These are phyloP conservation scores for Poecilia wingei DNA, from an alignment of 2,797 vertebrate species.

Conservation along the genomic window DNA sequence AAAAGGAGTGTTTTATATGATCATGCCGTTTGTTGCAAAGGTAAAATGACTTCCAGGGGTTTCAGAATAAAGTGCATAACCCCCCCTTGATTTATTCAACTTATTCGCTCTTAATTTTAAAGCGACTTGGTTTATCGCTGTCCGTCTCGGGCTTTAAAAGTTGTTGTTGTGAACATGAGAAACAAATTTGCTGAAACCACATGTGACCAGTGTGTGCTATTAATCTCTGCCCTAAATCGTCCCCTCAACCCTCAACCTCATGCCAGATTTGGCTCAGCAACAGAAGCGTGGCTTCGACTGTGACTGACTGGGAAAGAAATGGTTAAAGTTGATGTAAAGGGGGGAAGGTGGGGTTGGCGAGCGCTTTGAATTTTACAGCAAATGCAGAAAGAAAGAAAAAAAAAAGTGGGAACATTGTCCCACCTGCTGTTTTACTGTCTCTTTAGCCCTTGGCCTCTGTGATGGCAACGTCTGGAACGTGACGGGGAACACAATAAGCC, in stretches of 20 bases:
- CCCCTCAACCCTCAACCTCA: not conserved
- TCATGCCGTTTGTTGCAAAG: not conserved
- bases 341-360: not conserved
- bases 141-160: not conserved
- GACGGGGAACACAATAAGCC: conserved; percentile 38
- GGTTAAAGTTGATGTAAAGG: not conserved
- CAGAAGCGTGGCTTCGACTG: not conserved
- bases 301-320: conserved; percentile 5
- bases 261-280: conserved; percentile 18
- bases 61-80: not conserved
- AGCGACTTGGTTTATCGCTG: not conserved
- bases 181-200: conserved; percentile 19
- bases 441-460: conserved; percentile 20
- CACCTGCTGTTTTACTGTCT: conserved; percentile 28
- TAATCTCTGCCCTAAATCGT: conserved; percentile 7
- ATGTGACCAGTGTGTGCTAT: conserved; percentile 28
- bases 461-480: conserved; percentile 22
- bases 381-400: not conserved
- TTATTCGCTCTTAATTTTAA: not conserved
- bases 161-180: conserved; percentile 10
- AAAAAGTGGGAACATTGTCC: not conserved
- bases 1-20: not conserved
- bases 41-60: not conserved
- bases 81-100: not conserved
- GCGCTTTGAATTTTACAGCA: conserved; percentile 4